Percentiles rank a stretch among this genome's conserved stretches.
phyloP scores from a whole-genome alignment of 2,888 invertebrate genomes.

The Hipparchia sbordonii region DNA sequence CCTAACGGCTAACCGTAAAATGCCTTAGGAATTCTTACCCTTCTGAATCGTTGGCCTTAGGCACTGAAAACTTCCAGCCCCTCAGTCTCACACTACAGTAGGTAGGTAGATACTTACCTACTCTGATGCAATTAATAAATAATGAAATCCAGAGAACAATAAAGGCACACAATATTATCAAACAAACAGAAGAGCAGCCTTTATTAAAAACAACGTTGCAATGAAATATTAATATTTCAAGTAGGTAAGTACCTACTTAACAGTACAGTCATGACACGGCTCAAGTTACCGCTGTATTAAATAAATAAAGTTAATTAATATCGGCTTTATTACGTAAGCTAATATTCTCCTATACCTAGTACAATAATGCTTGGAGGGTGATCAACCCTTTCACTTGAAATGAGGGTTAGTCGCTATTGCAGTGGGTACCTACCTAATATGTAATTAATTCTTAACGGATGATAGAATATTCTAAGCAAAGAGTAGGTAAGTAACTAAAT shows the following conservation, averaged over 20 bases:
- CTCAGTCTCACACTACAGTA: background rate
- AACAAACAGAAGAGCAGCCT: background rate
- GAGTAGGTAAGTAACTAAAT: no score
- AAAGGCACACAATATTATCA: background rate
- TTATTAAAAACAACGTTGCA: conserved; percentile 6
- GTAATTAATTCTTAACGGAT: conserved; percentile 34
- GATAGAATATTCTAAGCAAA: conserved; percentile 12
- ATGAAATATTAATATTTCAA: background rate
- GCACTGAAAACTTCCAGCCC: background rate
- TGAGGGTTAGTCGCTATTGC: conserved; percentile 37
- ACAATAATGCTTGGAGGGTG: conserved; percentile 58
- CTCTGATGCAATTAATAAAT: conserved; percentile 1
- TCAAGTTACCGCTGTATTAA: conserved; percentile 45
- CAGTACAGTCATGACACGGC: background rate
- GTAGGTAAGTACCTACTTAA: conserved; percentile 7
- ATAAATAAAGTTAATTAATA: conserved; percentile 67
- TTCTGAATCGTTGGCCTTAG: background rate
- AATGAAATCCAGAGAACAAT: conserved; percentile 13
- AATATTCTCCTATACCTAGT: conserved; percentile 57
- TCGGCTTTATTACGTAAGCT: conserved; percentile 56
- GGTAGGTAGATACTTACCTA: background rate
- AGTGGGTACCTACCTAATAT: conserved; percentile 15
- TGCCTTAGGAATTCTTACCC: background rate
- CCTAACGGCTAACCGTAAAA: background rate
- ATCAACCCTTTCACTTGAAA: conserved; percentile 47